These are phyloP conservation scores for Drosophila multiciliata DNA, from an alignment of 2,888 invertebrate genomes.

Conservation along the genomic window DNA sequence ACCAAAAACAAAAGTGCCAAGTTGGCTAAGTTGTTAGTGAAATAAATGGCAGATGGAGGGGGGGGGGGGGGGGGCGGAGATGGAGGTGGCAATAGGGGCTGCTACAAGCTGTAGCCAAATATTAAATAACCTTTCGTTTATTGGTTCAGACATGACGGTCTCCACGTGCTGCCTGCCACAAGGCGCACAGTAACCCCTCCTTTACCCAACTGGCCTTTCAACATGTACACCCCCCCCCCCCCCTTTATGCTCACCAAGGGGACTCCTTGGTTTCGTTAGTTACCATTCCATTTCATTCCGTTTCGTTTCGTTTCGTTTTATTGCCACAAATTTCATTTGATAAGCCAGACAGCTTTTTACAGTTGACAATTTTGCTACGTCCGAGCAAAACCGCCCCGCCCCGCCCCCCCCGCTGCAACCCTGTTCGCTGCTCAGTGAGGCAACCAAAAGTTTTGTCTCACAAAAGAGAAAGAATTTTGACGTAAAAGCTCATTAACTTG, in stretches of 20 bases:
- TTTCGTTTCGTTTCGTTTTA: conserved; percentile 65
- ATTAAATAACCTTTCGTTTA: conserved; percentile 81
- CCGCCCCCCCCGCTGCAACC: conserved; percentile 12
- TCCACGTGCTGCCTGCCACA: conserved; percentile 50
- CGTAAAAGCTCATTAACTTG: conserved; percentile 78
- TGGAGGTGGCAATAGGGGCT: conserved; percentile 2
- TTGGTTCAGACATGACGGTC: conserved; percentile 73
- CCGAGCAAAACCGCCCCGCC: conserved; percentile 18
- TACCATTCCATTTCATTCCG: conserved; percentile 37
- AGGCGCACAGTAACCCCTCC: conserved; percentile 8
- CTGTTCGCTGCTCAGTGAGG: background rate
- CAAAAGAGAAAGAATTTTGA: conserved; percentile 56
- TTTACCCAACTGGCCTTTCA: background rate
- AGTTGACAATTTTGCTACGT: conserved; percentile 68
- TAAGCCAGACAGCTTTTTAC: conserved; percentile 76
- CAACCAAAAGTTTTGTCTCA: conserved; percentile 34
- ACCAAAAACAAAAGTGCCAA: conserved; percentile 65
- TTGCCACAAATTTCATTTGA: conserved; percentile 76
- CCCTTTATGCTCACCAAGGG: background rate
- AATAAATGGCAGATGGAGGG: conserved; percentile 8
- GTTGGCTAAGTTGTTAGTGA: conserved; percentile 65
- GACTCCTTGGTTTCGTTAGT: background rate
- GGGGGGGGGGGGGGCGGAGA: too few species aligned
- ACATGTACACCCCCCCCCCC: background rate
- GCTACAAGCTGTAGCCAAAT: conserved; percentile 68